Base-by-base conservation (phyloP, 2,797 vertebrate species). In the Tachyglossus aculeatus region DNA sequence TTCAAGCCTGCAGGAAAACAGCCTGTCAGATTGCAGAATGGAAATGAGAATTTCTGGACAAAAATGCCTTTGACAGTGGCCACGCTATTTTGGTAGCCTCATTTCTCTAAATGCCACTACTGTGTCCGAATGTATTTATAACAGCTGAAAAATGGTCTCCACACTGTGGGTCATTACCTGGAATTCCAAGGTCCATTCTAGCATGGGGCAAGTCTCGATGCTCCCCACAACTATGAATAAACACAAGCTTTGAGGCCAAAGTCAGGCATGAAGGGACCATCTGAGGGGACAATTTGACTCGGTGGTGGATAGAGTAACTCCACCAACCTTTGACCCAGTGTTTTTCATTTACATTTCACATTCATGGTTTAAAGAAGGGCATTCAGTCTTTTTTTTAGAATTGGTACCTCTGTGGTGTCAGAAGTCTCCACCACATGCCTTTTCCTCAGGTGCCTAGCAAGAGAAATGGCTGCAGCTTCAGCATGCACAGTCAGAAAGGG, bases 111-210 rank as follows among this genome's bases (percentile, higher is more conserved):
- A 48, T n/a, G n/a, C n/a, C n/a, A n/a, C n/a, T n/a, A n/a, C n/a
- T n/a, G n/a, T n/a, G 15, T 5, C 12, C 45, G 15, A 29, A 18
- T 11, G 1, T 29, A 48, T 48, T 48, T 74, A 43, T 70, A 54
- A 67, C 66, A 56, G 62, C 32, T 41, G 55, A 3, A 37, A 36
- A 39, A 47, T 19, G 8, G 66, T 14, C 59, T 15, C 25, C 1
- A 29, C 29, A 32, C 45, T 62, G 36, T 59, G 61, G 62, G 38
- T 40, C 48, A 62, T 60, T 55, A 64, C 60, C 54, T 67, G 24
- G 48, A 58, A 48, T 52, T 47, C 29, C 51, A 50, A 53, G 44
- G 44, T 51, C 40, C 19, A 43, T 41, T 51, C 58, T 61, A 45
- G 50, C 39, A 50, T 44, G 36, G 56, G 55, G 27, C 57, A 47